Conservation (phyloP, 2,113 vertebrate species). For the Nothoprocta perdicaria region DNA sequence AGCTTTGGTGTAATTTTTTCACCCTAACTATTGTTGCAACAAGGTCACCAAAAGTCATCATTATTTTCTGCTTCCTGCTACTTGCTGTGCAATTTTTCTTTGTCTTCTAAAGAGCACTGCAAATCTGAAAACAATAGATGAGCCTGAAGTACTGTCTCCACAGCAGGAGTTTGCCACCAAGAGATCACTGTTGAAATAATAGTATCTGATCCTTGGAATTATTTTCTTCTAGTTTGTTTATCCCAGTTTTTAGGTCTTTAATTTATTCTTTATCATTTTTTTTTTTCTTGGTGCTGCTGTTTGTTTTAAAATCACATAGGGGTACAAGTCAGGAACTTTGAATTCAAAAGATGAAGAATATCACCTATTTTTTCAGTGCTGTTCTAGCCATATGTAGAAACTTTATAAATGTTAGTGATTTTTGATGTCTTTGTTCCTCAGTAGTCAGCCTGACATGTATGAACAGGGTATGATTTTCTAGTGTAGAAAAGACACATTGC, state of each 20-base stretch:
- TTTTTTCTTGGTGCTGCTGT: neutral
- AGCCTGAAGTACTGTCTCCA: neutral
- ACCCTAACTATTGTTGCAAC: neutral
- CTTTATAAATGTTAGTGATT: neutral
- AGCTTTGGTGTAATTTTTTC: neutral
- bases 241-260: neutral
- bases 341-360: neutral
- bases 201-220: neutral
- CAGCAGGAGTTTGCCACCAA: neutral
- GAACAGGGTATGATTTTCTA: neutral
- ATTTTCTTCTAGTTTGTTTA: neutral
- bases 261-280: neutral
- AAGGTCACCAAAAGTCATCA: neutral
- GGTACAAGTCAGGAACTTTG: neutral
- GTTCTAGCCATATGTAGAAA: neutral
- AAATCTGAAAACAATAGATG: constrained; percentile 1
- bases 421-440: neutral
- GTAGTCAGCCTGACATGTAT: neutral
- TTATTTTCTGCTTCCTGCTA: neutral
- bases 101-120: neutral
- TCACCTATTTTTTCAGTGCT: neutral
- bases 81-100: neutral
- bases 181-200: neutral
- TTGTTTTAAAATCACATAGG: neutral
- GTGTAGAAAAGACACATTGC: neutral